Base-by-base conservation (phyloP, 1,140 invertebrate genomes). In the Anoplophora glabripennis region DNA sequence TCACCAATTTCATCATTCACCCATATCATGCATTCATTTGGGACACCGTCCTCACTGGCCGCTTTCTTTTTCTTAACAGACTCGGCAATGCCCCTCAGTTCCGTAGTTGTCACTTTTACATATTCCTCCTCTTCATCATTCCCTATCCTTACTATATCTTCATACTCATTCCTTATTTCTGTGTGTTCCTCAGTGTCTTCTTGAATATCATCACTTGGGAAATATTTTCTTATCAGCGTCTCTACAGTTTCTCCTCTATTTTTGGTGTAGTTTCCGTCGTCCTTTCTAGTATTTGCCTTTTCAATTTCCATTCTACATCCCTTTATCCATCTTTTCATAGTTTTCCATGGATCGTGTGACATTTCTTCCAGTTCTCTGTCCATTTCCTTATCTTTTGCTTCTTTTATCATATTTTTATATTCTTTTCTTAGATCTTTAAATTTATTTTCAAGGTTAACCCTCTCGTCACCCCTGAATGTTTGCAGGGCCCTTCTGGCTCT, bases 231-330 rank as follows among this genome's bases (percentile, higher is more conserved):
- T 12, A 28, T 2, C 9, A 47, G 14, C 9, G 1, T 1, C 17
- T 8, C 28, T 5, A 47, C n/a, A 14, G 11, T 56, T 7, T 56
- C 54, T 7, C 10, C 37, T 47, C 47, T 35, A 12, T 46, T 33
- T 4, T 1, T 8, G 7, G 42, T 56, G 4, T 14, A 56, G 1
- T 1, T 56, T n/a, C 54, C 54, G 14, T 56, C 45, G 14, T 47
- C 33, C 37, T 47, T 47, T 18, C n/a, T n/a, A n/a, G n/a, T n/a
- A n/a, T 35, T 46, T 34, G 47, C 36, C 3, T 46, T 56, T 47
- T n/a, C 1, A 11, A 3, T 3, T 4, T 15, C 17, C 17, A 44
- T 44, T 44, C 7, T 9, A 11, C 18, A 10, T 45, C 12, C 18
- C 10, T 45, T 11, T 45, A 10, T 14, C 18, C 17, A 10, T 45